These are phyloP conservation scores for Xiphydria camelus DNA, from an alignment of 2,888 invertebrate species.

Conservation along the genomic window DNA sequence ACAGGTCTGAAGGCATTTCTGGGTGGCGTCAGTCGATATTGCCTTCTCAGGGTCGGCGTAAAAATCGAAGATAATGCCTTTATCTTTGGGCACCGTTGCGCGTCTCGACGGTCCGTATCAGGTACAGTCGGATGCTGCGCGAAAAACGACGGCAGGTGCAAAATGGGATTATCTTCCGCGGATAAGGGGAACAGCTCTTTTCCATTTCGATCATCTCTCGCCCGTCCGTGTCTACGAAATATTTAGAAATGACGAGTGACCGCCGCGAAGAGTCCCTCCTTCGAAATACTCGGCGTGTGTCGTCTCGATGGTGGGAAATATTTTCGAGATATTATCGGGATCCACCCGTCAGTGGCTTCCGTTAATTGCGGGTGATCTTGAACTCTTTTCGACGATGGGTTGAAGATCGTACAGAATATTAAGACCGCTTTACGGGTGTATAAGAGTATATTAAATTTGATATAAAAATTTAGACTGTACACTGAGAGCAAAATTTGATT, in stretches of 20 bases:
- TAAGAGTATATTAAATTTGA: too few species aligned
- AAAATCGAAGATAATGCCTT: constrained; percentile 10
- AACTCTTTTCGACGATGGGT: constrained; percentile 2
- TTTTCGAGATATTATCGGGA: not conserved
- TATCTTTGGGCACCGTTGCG: constrained; percentile 6
- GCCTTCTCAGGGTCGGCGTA: not conserved
- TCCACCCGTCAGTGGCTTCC: not conserved
- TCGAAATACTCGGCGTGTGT: too few species aligned
- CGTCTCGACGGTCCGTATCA: too few species aligned
- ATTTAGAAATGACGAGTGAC: too few species aligned
- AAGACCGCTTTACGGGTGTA: too few species aligned
- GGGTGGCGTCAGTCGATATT: constrained; percentile 10
- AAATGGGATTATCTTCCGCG: constrained; percentile 24
- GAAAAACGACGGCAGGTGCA: constrained; percentile 26
- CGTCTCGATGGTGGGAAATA: too few species aligned
- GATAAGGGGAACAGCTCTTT: constrained; percentile 27
- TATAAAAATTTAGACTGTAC: too few species aligned
- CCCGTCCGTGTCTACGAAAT: too few species aligned
- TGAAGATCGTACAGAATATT: too few species aligned
- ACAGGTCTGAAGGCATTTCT: constrained; percentile 10
- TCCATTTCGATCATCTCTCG: constrained; percentile 24
- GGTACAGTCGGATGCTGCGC: not conserved
- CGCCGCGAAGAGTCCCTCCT: too few species aligned
- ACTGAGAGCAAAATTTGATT: too few species aligned
- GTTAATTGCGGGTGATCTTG: constrained; percentile 9